Percentiles rank a stretch among this genome's conserved stretches.
Conservation (phyloP, 2,888 invertebrate genomes). For the Zhengitettix transpicula region DNA sequence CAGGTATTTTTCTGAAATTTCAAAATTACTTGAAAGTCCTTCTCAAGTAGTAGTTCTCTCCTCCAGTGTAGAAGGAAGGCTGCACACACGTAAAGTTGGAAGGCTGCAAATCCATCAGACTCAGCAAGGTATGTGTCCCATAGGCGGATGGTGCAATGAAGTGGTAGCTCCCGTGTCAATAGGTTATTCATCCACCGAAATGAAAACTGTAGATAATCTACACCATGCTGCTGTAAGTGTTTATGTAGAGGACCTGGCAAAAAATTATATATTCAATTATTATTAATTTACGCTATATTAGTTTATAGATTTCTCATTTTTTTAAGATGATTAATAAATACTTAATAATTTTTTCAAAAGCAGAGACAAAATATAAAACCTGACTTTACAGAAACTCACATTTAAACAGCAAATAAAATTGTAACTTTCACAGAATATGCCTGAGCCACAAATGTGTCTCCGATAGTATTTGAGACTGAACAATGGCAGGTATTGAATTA, state of each 20-base stretch:
- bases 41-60: constrained; percentile 70
- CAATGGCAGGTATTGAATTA: no score
- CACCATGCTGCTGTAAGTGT: constrained; percentile 81
- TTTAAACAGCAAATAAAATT: no score
- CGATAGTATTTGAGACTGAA: no score
- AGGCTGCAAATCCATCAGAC: constrained; percentile 88
- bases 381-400: no score
- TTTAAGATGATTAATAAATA: no score
- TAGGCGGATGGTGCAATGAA: constrained; percentile 88
- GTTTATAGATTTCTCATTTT: no score
- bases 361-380: no score
- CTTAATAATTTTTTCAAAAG: no score
- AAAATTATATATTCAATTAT: no score
- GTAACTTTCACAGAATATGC: no score
- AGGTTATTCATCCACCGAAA: constrained; percentile 99
- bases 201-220: constrained; percentile 97
- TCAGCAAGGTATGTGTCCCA: constrained; percentile 99
- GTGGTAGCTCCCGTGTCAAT: constrained; percentile 88
- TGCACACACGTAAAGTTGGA: constrained; percentile 98
- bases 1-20: background rate
- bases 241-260: constrained; percentile 61
- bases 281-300: no score
- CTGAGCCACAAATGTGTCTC: no score
- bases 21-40: constrained; percentile 74
- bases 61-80: constrained; percentile 93